phyloP scores from a whole-genome alignment of 2,888 invertebrate species.

The Watsonalla cultraria region DNA sequence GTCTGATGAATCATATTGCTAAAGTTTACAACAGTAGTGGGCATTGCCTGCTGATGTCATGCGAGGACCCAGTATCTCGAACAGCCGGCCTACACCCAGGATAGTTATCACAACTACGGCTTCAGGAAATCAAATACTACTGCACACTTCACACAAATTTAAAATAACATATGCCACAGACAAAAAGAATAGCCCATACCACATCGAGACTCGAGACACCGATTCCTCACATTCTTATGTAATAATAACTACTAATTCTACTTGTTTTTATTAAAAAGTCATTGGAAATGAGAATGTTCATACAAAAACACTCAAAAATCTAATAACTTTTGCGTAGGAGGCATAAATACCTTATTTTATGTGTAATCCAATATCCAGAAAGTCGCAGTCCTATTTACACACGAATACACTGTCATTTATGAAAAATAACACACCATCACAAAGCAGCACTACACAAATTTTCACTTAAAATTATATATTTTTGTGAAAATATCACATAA shows the following conservation, averaged over 20 bases:
- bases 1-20: slow-evolving; percentile 57
- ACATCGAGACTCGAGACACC: slow-evolving; percentile 20
- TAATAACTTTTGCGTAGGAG: slow-evolving; percentile 56
- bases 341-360: slow-evolving; percentile 73
- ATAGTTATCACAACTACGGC: slow-evolving; percentile 18
- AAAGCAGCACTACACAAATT: slow-evolving; percentile 72
- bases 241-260: slow-evolving; percentile 43
- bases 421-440: slow-evolving; percentile 71
- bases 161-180: slow-evolving; percentile 37
- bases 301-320: slow-evolving; percentile 23
- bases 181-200: slow-evolving; percentile 22
- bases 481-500: slow-evolving; percentile 74
- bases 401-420: slow-evolving; percentile 70
- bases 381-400: slow-evolving; percentile 71
- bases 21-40: slow-evolving; percentile 52
- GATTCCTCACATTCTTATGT: slow-evolving; percentile 56
- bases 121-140: slow-evolving; percentile 35
- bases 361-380: slow-evolving; percentile 78
- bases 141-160: slow-evolving; percentile 35
- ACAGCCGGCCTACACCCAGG: slow-evolving; percentile 22
- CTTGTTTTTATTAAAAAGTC: slow-evolving; percentile 11
- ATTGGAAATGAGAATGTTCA: slow-evolving; percentile 14
- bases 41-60: slow-evolving; percentile 71
- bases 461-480: slow-evolving; percentile 70
- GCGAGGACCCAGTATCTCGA: slow-evolving; percentile 37